Percentiles rank a stretch among this genome's conserved stretches.
Conservation (phyloP, 2,888 invertebrate species). For the Tuberolachnus salignus region DNA sequence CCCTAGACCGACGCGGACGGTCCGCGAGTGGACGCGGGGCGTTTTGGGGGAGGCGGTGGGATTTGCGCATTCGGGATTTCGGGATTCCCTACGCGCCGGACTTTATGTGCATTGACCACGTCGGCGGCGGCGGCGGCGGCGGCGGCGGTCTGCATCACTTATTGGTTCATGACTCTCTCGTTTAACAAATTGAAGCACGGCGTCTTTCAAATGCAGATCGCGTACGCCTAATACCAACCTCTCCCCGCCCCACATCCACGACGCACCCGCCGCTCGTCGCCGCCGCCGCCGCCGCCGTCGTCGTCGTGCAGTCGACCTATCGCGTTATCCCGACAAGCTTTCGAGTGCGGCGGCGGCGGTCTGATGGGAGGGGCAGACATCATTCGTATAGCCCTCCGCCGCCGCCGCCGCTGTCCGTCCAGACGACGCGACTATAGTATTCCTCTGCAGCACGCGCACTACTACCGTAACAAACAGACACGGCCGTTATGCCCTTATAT, state of each 20-base stretch:
- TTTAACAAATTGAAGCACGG: slow-evolving; percentile 37
- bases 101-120: background rate
- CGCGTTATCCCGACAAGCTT: background rate
- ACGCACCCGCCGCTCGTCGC: background rate
- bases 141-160: slow-evolving; percentile 21
- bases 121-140: background rate
- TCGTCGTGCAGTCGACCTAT: no score
- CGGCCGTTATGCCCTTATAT: background rate
- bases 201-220: slow-evolving; percentile 36
- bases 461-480: background rate
- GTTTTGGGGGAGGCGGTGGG: background rate
- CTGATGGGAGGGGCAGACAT: background rate
- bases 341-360: background rate
- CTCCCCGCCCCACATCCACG: background rate
- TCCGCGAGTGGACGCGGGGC: no score
- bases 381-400: background rate
- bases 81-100: slow-evolving; percentile 5
- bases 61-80: slow-evolving; percentile 22
- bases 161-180: slow-evolving; percentile 30
- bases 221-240: slow-evolving; percentile 34
- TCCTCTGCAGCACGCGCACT: background rate
- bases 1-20: background rate
- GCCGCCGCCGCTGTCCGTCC: background rate
- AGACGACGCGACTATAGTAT: no score
- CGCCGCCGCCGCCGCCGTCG: background rate